phyloP scores from a whole-genome alignment of 2,113 vertebrate genomes.

The Barbus barbus region DNA sequence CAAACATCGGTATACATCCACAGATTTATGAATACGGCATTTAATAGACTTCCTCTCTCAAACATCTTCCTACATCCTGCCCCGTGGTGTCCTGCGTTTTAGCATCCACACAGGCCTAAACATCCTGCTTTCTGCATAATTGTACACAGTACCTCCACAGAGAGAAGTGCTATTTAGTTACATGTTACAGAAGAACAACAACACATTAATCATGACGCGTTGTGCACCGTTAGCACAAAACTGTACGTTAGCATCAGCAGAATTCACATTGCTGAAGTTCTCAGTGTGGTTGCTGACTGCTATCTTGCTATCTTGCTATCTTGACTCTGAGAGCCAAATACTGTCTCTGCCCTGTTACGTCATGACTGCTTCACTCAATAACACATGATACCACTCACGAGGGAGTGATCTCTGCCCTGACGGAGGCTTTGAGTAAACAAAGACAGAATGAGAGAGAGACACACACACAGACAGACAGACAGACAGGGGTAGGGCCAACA shows the following conservation, averaged over 20 bases:
- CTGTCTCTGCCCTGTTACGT: conserved; percentile 40
- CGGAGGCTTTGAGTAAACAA: conserved; percentile 37
- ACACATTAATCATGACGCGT: conserved; percentile 8
- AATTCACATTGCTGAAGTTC: conserved; percentile 23
- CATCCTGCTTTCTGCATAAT: too few relatives aligned
- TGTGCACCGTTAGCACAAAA: background rate
- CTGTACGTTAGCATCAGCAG: conserved; percentile 3
- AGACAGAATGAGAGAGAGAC: background rate
- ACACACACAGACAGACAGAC: too few relatives aligned
- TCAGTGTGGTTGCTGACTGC: background rate
- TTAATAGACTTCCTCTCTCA: conserved; percentile 19
- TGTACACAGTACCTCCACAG: background rate
- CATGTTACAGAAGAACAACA: background rate
- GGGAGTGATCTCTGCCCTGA: conserved; percentile 44
- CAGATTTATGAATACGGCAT: background rate
- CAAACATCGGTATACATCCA: background rate
- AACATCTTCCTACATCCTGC: background rate
- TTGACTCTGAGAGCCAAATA: conserved; percentile 16
- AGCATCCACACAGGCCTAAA: background rate
- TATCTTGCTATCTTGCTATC: background rate
- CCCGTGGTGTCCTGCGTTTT: background rate
- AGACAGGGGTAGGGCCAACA: conserved; percentile 1
- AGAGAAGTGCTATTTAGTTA: conserved; percentile 3
- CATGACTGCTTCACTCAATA: conserved; percentile 12
- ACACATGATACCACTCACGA: conserved; percentile 47